Base-by-base conservation (phyloP, 1,140 invertebrate genomes). In the Brachionus calyciflorus region DNA sequence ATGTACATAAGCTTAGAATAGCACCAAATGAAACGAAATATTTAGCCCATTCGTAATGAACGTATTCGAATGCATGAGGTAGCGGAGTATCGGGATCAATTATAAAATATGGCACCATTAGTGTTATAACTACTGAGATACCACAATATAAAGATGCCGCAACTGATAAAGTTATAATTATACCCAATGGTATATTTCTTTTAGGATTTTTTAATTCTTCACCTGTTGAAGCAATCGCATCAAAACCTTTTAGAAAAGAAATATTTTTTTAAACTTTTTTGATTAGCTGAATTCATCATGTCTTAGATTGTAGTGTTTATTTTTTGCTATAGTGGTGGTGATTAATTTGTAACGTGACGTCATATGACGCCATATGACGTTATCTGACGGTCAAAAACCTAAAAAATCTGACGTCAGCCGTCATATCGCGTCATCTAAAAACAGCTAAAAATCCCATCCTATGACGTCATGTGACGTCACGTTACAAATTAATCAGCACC, bases 31-130 rank as follows among this genome's bases (percentile, higher is more conserved):
- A 87, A 0, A 94, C 91, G 7, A 93, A 83, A 88, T 90, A 92
- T 80, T 89, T 88, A 85, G 80, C 82, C 80, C 92, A 93, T 49
- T 90, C 88, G 3, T 92, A 91, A 14, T 91, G 90, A 21, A 93
- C 91, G 81, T 92, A 89, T 0, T 89, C 91, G 83, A 96, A 96
- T 89, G 96, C 95, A 81, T 93, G 90, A 3, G 96, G 92, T 55
- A 96, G 86, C 0, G 93, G 93, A 0, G 93, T 93, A 77, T 92
- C 90, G 12, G 90, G 86, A 81, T 92, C 90, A 12, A 95, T 90
- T 80, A 92, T 85, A 78, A 91, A 89, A 82, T 91, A 95, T 3
- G 94, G 93, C 79, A 95, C 91, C 69, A 79, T 77, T n/a, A 80
- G 48, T 17, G 79, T 80, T 1, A 80, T 48, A n/a, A 79, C 81